Evolutionary conservation across 2,888 invertebrate genomes (phyloP).

Genomic region (Geophilus truncorum): DNA sequence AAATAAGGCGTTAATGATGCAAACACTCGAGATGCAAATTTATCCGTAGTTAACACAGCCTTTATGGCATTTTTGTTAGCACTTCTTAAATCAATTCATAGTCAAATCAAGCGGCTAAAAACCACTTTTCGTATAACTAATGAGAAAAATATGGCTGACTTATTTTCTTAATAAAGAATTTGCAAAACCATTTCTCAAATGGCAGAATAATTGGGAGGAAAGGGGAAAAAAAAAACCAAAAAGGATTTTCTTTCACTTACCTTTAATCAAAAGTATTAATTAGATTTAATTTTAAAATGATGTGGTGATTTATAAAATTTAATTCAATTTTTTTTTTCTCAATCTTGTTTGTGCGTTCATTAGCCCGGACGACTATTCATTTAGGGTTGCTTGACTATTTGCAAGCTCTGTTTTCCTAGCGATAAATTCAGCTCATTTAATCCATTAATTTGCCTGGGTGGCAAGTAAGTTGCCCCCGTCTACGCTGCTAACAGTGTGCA

Average conservation of each 20-base stretch:
- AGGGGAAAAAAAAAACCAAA: too few species aligned
- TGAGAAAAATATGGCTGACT: not conserved
- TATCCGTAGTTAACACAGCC: not conserved
- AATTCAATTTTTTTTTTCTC: not conserved
- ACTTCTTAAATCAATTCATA: not conserved
- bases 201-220: too few species aligned
- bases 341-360: not conserved
- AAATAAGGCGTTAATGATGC: not conserved
- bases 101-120: not conserved
- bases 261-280: not conserved
- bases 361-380: not conserved
- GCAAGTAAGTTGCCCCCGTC: not conserved
- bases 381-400: slow-evolving; percentile 6
- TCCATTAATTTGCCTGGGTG: slow-evolving; percentile 14
- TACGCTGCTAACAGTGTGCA: not conserved
- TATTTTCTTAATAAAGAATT: too few species aligned
- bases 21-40: not conserved
- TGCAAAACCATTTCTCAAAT: too few species aligned
- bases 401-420: slow-evolving; percentile 8
- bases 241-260: too few species aligned
- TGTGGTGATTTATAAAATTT: not conserved
- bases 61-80: not conserved
- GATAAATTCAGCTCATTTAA: slow-evolving; percentile 29
- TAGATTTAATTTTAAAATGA: not conserved
- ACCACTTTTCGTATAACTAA: not conserved